Percentiles rank a stretch among this genome's conserved stretches.
These are phyloP conservation scores for Sitobion miscanthi DNA, from an alignment of 1,140 invertebrate genomes.

Conservation along the genomic window DNA sequence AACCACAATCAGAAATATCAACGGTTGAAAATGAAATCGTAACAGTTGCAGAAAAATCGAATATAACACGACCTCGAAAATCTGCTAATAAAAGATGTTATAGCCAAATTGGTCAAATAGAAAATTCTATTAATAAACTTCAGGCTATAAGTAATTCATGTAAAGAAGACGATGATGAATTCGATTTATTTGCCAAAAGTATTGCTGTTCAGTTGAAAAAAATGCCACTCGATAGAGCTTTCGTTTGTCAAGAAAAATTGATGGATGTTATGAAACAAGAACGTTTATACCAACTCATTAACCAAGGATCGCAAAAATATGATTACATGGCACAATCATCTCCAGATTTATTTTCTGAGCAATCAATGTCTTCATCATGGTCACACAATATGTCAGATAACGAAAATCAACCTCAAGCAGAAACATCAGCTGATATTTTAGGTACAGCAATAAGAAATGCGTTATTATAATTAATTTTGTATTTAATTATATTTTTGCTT, in stretches of 20 bases:
- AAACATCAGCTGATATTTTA: background rate
- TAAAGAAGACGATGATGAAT: constrained; percentile 7
- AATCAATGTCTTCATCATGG: background rate
- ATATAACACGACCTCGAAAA: background rate
- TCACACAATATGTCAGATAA: background rate
- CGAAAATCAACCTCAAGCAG: background rate
- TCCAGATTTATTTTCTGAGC: constrained; percentile 22
- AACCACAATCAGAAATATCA: background rate
- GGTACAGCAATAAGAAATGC: background rate
- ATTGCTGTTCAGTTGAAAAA: constrained; percentile 24
- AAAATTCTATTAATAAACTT: constrained; percentile 26
- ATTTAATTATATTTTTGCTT: too few relatives aligned
- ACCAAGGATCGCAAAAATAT: background rate
- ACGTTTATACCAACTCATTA: background rate
- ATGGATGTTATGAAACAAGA: constrained; percentile 3
- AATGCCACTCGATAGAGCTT: constrained; percentile 20
- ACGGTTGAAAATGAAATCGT: background rate
- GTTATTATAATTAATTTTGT: background rate
- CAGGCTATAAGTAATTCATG: constrained; percentile 8
- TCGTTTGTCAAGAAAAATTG: background rate
- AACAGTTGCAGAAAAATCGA: too few relatives aligned
- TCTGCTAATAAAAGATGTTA: background rate
- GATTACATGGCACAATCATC: background rate
- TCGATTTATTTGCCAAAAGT: constrained; percentile 15
- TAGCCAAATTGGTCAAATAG: constrained; percentile 1